Conservation (phyloP, 1,140 invertebrate genomes). For the Steinernema khuongi region DNA sequence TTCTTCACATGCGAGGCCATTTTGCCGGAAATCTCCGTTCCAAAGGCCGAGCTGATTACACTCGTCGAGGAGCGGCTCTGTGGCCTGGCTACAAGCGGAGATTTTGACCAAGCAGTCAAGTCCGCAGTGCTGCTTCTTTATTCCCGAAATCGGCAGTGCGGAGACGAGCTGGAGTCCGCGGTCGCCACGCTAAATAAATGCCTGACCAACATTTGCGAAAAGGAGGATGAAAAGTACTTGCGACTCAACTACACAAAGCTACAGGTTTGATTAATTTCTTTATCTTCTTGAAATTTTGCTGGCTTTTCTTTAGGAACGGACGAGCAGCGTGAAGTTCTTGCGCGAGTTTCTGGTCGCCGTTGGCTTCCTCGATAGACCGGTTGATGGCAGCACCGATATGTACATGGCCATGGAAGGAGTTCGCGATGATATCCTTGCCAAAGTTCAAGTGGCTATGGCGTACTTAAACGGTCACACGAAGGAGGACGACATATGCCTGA, state of each 20-base stretch:
- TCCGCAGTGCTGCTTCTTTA: slow-evolving; percentile 29
- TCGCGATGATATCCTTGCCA: background rate
- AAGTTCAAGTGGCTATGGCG: background rate
- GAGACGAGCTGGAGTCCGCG: background rate
- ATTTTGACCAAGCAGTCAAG: slow-evolving; percentile 15
- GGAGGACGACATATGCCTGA: background rate
- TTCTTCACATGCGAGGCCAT: slow-evolving; percentile 31
- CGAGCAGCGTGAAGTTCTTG: no score
- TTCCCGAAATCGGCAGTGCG: slow-evolving; percentile 18
- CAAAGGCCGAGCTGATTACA: slow-evolving; percentile 19
- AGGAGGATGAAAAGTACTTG: slow-evolving; percentile 16
- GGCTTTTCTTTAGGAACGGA: no score
- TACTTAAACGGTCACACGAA: background rate
- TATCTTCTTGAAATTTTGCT: no score
- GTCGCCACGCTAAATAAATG: background rate
- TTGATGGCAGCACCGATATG: background rate
- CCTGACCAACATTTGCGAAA: slow-evolving; percentile 22
- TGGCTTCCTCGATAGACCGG: background rate
- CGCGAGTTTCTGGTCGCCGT: no score
- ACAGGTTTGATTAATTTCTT: no score
- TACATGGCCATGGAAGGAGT: slow-evolving; percentile 17
- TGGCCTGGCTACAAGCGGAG: slow-evolving; percentile 23
- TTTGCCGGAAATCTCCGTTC: slow-evolving; percentile 1
- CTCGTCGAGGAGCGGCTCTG: slow-evolving; percentile 25
- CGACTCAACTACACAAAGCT: slow-evolving; percentile 18